Conservation (phyloP, 2,888 invertebrate genomes). For the Myopa tessellatipennis region DNA sequence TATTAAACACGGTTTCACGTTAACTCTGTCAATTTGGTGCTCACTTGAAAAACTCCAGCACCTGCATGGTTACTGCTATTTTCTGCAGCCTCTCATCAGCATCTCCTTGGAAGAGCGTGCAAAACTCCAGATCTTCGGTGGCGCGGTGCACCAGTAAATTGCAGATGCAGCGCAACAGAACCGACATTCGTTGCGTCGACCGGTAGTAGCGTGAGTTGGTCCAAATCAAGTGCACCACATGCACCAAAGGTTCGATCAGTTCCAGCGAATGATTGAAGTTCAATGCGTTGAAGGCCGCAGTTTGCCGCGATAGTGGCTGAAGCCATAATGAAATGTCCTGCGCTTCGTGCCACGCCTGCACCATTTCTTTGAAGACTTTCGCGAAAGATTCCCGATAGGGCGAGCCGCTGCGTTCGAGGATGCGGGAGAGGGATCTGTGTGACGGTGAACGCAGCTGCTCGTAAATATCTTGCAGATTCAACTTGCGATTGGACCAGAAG, state of each 20-base stretch:
- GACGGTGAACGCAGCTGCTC: conserved; percentile 83
- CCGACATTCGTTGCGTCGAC: conserved; percentile 74
- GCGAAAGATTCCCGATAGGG: conserved; percentile 84
- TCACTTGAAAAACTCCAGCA: conserved; percentile 74
- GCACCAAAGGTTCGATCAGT: conserved; percentile 78
- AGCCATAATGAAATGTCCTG: conserved; percentile 86
- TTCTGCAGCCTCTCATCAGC: conserved; percentile 79
- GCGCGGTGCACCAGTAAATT: conserved; percentile 85
- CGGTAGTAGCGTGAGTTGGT: conserved; percentile 84
- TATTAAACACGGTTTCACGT: background rate
- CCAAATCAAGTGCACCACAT: conserved; percentile 89
- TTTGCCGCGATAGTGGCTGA: conserved; percentile 74
- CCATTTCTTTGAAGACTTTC: conserved; percentile 80
- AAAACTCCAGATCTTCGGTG: conserved; percentile 81
- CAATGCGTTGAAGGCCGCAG: conserved; percentile 73
- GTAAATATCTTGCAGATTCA: conserved; percentile 88
- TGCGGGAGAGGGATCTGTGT: conserved; percentile 84
- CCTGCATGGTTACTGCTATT: conserved; percentile 70
- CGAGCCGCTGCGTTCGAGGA: conserved; percentile 82
- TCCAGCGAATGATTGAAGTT: conserved; percentile 76
- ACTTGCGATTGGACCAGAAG: conserved; percentile 83
- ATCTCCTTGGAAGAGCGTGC: conserved; percentile 84
- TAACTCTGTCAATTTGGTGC: conserved; percentile 21
- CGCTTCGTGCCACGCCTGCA: conserved; percentile 82
- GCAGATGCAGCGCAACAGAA: conserved; percentile 82